Percentiles rank a stretch among this genome's conserved stretches.
Evolutionary conservation across 2,797 vertebrate species (phyloP).

Genomic region (Falco naumanni): DNA sequence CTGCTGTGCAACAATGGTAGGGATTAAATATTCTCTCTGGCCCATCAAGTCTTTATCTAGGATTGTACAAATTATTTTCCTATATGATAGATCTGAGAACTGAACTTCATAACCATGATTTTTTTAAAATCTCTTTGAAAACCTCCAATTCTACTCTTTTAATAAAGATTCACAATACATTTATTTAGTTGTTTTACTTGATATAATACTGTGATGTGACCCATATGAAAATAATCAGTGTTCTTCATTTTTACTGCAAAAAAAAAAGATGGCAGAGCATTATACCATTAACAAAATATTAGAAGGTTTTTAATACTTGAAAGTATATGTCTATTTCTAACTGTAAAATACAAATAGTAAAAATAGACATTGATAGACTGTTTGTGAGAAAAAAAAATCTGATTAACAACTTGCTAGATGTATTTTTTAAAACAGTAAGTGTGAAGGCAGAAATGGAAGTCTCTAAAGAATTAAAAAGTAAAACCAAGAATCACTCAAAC

Average conservation of each 20-base stretch:
- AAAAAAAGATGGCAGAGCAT: not conserved
- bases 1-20: not conserved
- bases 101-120: not conserved
- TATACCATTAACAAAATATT: not conserved
- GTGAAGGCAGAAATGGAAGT: conserved; percentile 50
- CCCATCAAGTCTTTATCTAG: not conserved
- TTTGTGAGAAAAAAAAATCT: not conserved
- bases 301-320: not conserved
- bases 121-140: not conserved
- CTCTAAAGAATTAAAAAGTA: conserved; percentile 26
- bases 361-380: not conserved
- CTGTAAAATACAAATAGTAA: not conserved
- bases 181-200: not conserved
- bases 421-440: conserved; percentile 50
- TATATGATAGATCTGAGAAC: not conserved
- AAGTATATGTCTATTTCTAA: not conserved
- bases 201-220: not conserved
- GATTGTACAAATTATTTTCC: not conserved
- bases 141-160: not conserved
- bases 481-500: conserved; percentile 45
- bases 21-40: not conserved
- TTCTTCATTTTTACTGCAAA: not conserved
- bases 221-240: not conserved
- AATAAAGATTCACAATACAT: not conserved
- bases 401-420: not conserved